Evolutionary conservation across 2,797 vertebrate species (phyloP).

Genomic region (Echeneis naucrates): DNA sequence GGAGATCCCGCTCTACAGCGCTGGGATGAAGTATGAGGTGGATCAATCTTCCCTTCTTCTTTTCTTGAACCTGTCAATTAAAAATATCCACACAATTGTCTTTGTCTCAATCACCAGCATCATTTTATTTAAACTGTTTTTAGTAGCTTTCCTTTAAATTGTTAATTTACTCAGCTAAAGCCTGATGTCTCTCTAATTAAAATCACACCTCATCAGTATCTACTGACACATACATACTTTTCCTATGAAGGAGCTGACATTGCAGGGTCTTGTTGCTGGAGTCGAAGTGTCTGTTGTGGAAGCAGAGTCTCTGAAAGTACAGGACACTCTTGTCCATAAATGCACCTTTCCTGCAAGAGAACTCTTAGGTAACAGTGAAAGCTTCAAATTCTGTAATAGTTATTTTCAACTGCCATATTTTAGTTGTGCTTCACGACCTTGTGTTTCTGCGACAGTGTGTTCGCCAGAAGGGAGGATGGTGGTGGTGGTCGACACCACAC

Average conservation of each 20-base stretch:
- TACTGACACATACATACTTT: too few species aligned
- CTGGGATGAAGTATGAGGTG: slow-evolving; percentile 78
- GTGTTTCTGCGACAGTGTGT: slow-evolving; percentile 67
- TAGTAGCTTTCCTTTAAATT: background rate
- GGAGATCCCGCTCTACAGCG: slow-evolving; percentile 78
- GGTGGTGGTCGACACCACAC: slow-evolving; percentile 78
- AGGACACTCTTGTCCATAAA: slow-evolving; percentile 70
- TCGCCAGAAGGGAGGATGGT: slow-evolving; percentile 79
- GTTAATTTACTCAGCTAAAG: slow-evolving; percentile 3
- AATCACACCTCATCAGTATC: too few species aligned
- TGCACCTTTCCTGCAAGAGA: slow-evolving; percentile 79
- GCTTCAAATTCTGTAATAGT: background rate
- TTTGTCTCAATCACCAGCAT: background rate
- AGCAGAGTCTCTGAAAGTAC: slow-evolving; percentile 65
- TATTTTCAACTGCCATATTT: too few species aligned
- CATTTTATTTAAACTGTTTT: background rate
- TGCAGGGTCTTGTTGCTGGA: slow-evolving; percentile 66
- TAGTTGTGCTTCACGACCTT: background rate
- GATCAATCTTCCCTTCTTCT: background rate
- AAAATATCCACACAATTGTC: background rate
- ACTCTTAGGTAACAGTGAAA: slow-evolving; percentile 70
- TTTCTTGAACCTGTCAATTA: background rate
- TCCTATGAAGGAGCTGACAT: slow-evolving; percentile 63
- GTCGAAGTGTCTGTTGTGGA: slow-evolving; percentile 79
- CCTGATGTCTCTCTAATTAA: background rate